phyloP scores from a whole-genome alignment of 2,797 vertebrate species.

The Apogon hyalosoma region DNA sequence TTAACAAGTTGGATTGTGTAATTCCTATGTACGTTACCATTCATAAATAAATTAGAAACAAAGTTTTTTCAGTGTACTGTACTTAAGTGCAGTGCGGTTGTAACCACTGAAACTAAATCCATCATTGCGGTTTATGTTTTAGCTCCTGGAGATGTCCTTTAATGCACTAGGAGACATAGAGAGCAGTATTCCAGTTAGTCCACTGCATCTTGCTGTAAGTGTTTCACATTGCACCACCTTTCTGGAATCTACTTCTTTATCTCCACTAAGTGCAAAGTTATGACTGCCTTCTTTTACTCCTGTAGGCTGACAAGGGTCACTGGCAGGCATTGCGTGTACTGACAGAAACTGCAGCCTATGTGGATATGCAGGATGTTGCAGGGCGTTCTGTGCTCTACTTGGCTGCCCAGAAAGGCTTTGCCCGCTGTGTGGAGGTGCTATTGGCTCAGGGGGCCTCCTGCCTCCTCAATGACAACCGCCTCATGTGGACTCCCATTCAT shows the following conservation, averaged over 20 bases:
- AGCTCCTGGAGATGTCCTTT: constrained; percentile 99
- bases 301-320: constrained; percentile 95
- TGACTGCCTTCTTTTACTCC: constrained; percentile 19
- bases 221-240: neutral
- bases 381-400: constrained; percentile 96
- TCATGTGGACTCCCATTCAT: constrained; percentile 95
- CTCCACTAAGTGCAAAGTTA: constrained; percentile 7
- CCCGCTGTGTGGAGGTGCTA: constrained; percentile 94
- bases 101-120: no score
- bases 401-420: constrained; percentile 91
- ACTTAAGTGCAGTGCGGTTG: no score
- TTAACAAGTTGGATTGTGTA: no score
- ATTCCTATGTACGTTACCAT: no score
- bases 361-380: constrained; percentile 92
- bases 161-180: constrained; percentile 98
- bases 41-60: no score
- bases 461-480: constrained; percentile 90
- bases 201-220: constrained; percentile 99
- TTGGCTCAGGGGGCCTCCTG: constrained; percentile 93
- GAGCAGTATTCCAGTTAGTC: constrained; percentile 95
- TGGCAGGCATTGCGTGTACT: constrained; percentile 95
- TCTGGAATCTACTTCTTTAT: constrained; percentile 1
- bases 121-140: constrained; percentile 45
- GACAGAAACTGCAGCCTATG: constrained; percentile 93
- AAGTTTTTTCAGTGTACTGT: no score